phyloP scores from a whole-genome alignment of 1,140 invertebrate species.

The Drosophila equinoxialis region DNA sequence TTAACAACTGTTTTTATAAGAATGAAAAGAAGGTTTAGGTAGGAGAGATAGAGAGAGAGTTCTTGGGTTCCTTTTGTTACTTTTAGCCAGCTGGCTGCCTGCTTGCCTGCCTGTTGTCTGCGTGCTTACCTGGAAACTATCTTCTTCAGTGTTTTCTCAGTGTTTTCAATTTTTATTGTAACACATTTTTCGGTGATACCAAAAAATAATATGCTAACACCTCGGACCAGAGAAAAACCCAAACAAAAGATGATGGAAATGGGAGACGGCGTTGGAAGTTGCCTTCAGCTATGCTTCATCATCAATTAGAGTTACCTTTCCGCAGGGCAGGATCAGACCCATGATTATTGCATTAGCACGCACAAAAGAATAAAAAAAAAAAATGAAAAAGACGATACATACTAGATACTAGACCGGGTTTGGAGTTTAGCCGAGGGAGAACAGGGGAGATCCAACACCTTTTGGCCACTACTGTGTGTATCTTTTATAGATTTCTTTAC shows the following conservation, averaged over 20 bases:
- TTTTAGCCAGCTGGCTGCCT: slow-evolving; percentile 12
- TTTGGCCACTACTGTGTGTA: slow-evolving; percentile 60
- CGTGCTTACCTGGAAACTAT: slow-evolving; percentile 42
- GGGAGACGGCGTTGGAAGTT: slow-evolving; percentile 17
- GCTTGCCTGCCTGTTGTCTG: slow-evolving; percentile 52
- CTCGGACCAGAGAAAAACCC: slow-evolving; percentile 41
- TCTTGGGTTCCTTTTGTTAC: slow-evolving; percentile 30
- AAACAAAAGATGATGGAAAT: slow-evolving; percentile 52
- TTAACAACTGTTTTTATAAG: slow-evolving; percentile 74
- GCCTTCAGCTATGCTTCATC: slow-evolving; percentile 57
- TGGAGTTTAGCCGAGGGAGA: neutral
- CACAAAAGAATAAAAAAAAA: slow-evolving; percentile 23
- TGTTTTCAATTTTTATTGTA: slow-evolving; percentile 62
- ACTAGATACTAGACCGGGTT: neutral
- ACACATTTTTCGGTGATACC: slow-evolving; percentile 57
- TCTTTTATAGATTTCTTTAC: slow-evolving; percentile 8
- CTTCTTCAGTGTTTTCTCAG: slow-evolving; percentile 21
- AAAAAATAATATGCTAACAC: slow-evolving; percentile 76
- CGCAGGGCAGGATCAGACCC: slow-evolving; percentile 67
- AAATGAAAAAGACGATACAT: slow-evolving; percentile 19
- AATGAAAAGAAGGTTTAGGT: slow-evolving; percentile 8
- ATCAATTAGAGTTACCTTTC: slow-evolving; percentile 81
- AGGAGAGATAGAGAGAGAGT: slow-evolving; percentile 7
- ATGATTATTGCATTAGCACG: slow-evolving; percentile 69
- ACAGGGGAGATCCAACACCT: slow-evolving; percentile 47